Base-by-base conservation (phyloP, 2,113 vertebrate species). In the Chauna torquata region DNA sequence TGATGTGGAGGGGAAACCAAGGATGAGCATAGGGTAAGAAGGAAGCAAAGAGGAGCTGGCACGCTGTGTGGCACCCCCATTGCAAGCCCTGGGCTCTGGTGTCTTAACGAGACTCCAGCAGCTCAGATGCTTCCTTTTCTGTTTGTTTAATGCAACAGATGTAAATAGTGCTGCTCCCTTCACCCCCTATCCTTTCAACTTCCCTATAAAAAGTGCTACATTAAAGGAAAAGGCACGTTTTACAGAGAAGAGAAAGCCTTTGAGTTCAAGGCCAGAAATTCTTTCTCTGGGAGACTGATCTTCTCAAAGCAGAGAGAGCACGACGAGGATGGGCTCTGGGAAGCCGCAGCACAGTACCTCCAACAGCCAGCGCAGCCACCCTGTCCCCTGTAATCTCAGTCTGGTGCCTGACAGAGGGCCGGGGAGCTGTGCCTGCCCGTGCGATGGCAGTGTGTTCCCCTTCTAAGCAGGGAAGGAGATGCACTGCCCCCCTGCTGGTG, bases 391-490 rank as follows among this genome's bases (percentile, higher is more conserved):
- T 10, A 19, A 20, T 27, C 20, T 54, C 8, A 30, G 45, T 12
- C 25, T 72, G 1, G 0, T 15, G 28, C 20, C 38, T 23, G 52
- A 40, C 8, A 18, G 47, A 66, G 12, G 13, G 36, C 18, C 42
- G 25, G 70, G 58, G 59, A 74, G 42, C 30, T 7, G 2, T 17
- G 25, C 50, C 58, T 78, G 36, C 34, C 42, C 0, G 0, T 47
- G 36, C 28, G 2, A 11, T 4, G 13, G 45, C 40, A 62, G 12
- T 4, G 12, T 1, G 1, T 30, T 30, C n/a, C 11, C n/a, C 38
- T 40, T 13, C 12, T 55, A 16, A 13, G 59, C 11, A 23, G 19
- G 3, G 40, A n/a, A 32, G 57, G 49, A 49, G 32, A 19, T 72
- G 16, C 36, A 10, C 20, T 82, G 58, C 20, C 20, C 52, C 52